Evolutionary conservation across 2,797 vertebrate genomes (phyloP).

Genomic region (Carduelis carduelis): DNA sequence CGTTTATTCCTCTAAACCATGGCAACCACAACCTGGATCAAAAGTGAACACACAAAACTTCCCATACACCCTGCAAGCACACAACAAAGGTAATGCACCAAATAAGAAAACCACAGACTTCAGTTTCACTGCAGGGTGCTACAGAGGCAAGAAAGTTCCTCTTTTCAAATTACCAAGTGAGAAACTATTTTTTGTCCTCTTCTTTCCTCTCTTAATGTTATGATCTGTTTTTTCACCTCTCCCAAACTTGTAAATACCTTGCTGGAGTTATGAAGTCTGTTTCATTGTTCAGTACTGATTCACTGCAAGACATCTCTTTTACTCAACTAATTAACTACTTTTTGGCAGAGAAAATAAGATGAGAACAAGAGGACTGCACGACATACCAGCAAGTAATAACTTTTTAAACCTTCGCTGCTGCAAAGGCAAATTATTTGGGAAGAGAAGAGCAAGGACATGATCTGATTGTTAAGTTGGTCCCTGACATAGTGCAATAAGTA

Average conservation of each 20-base stretch:
- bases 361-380: neutral
- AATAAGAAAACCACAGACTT: neutral
- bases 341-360: neutral
- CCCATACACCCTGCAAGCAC: neutral
- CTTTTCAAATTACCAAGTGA: neutral
- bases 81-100: neutral
- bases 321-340: neutral
- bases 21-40: neutral
- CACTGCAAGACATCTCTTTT: neutral
- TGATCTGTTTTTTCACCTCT: neutral
- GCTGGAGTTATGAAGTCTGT: neutral
- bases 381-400: neutral
- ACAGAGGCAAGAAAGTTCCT: neutral
- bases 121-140: neutral
- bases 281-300: neutral
- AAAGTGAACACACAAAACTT: neutral
- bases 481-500: neutral
- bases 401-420: neutral
- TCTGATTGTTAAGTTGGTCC: neutral
- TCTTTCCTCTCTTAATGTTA: neutral
- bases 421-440: neutral
- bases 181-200: neutral
- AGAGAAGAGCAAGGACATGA: neutral
- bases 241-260: neutral
- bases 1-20: neutral